Evolutionary conservation across 2,888 invertebrate genomes (phyloP), one percentile per base, ranked within the genome.

Genomic region (Megalurothrips usitatus): DNA sequence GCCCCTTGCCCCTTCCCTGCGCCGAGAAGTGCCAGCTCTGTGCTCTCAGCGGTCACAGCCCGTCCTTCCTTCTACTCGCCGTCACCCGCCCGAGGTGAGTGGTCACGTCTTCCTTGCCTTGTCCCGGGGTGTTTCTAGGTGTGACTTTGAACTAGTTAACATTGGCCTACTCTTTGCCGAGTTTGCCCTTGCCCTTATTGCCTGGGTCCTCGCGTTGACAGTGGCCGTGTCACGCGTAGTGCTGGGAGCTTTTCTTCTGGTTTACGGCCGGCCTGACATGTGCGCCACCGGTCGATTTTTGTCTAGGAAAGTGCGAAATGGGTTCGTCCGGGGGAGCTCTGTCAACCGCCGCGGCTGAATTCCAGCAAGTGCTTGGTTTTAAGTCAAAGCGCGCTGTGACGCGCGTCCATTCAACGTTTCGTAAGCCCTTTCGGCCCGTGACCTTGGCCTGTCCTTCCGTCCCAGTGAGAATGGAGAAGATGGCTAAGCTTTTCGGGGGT

Each of bases 51-150:
- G 68, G 68, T 75, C 68, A 75, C 68, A 75, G 68, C 68, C 12
- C 68, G 26, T 23, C 26, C 68, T 75, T 75, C 68, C 68, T 75
- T 26, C 68, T 75, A 75, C 68, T 75, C 68, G 23, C 68, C 68
- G 68, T 23, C 68, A 75, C 68, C 68, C 23, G 23, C 68, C 68
- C 68, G 68, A 75, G 68, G 68, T 75, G 68, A 75, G 68, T 75
- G 68, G 68, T 75, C 68, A 3, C 68, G 68, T 75, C 68, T 9
- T 75, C 10, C 68, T 26, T n/a, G 11, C 26, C 12, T 9, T 26
- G 23, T 10, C 23, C n/a, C 0, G 17, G 4, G 58, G 6, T 58
- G n/a, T 12, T 11, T 23, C 23, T 26, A 23, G 12, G 26, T 23
- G 9, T 75, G 68, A 26, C 68, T 75, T 75, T 75, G 68, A 75